Percentiles rank a stretch among this genome's conserved stretches.
Conservation (phyloP, 2,797 vertebrate genomes). For the Cirrhinus mrigala region DNA sequence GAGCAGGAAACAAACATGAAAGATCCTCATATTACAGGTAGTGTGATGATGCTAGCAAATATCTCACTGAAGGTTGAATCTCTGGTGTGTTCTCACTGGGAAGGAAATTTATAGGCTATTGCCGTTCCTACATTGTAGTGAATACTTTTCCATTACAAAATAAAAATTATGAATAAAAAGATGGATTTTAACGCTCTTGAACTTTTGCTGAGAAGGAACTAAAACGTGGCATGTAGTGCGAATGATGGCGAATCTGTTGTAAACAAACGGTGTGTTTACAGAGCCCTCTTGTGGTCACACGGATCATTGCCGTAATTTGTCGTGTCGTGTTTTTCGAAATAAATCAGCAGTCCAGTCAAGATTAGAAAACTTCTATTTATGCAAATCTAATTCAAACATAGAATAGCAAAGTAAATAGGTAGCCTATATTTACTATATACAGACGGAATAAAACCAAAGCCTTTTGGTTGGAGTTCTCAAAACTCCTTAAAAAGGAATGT, state of each 20-base stretch:
- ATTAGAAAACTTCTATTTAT: conserved; percentile 50
- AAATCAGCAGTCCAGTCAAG: background rate
- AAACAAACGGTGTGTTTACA: conserved; percentile 1
- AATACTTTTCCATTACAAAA: background rate
- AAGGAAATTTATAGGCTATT: background rate
- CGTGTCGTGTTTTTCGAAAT: background rate
- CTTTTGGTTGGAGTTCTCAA: conserved; percentile 55
- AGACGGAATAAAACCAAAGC: conserved; percentile 55
- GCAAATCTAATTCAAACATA: conserved; percentile 26
- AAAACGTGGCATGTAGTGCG: background rate
- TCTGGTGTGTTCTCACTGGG: background rate
- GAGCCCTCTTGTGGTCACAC: conserved; percentile 40
- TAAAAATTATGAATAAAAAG: background rate
- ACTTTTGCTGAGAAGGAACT: background rate
- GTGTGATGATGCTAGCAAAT: conserved; percentile 30
- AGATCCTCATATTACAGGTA: conserved; percentile 40
- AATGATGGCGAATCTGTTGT: background rate
- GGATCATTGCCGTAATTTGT: background rate
- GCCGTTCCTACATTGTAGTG: background rate
- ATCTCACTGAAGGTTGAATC: conserved; percentile 5
- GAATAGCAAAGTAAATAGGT: conserved; percentile 29
- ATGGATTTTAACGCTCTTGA: background rate
- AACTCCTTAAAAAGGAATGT: conserved; percentile 53
- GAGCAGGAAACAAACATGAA: conserved; percentile 24
- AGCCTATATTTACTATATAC: conserved; percentile 40